These are phyloP conservation scores for Zenarchopterus dispar DNA, from an alignment of 2,797 vertebrate genomes.

Conservation along the genomic window DNA sequence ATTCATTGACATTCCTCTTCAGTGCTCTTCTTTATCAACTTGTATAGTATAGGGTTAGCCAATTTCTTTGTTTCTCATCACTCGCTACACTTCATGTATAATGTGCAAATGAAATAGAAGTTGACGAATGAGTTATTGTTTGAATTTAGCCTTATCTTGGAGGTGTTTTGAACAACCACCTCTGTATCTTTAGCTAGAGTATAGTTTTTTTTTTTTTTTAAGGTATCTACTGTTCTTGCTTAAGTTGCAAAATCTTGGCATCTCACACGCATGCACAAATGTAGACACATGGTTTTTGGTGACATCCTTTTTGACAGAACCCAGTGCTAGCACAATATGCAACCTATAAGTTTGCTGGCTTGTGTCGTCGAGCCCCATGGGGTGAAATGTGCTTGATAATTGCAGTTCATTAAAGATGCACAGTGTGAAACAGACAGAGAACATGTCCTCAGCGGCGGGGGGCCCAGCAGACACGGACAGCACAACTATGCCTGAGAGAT, in stretches of 20 bases:
- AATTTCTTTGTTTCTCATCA: constrained; percentile 55
- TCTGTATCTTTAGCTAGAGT: constrained; percentile 6
- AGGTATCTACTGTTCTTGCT: constrained; percentile 13
- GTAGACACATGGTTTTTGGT: constrained; percentile 10
- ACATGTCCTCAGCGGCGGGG: constrained; percentile 43
- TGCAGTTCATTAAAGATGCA: constrained; percentile 73
- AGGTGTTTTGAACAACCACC: constrained; percentile 19
- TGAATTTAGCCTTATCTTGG: background rate
- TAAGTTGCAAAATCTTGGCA: constrained; percentile 28
- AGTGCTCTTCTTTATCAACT: constrained; percentile 60
- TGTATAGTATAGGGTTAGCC: constrained; percentile 45
- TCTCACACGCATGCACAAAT: background rate
- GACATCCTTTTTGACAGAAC: constrained; percentile 42
- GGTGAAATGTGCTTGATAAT: constrained; percentile 57
- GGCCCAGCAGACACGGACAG: constrained; percentile 36
- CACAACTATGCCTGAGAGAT: constrained; percentile 43
- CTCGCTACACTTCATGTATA: constrained; percentile 32
- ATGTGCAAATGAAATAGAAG: constrained; percentile 52
- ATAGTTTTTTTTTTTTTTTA: background rate
- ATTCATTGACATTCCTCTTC: constrained; percentile 77
- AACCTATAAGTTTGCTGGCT: constrained; percentile 47
- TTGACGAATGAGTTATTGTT: constrained; percentile 8
- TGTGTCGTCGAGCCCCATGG: constrained; percentile 56
- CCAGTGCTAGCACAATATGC: constrained; percentile 47
- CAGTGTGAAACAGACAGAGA: constrained; percentile 62